Base-by-base conservation (phyloP, 2,888 invertebrate species). In the Lepidochrysops patricia region DNA sequence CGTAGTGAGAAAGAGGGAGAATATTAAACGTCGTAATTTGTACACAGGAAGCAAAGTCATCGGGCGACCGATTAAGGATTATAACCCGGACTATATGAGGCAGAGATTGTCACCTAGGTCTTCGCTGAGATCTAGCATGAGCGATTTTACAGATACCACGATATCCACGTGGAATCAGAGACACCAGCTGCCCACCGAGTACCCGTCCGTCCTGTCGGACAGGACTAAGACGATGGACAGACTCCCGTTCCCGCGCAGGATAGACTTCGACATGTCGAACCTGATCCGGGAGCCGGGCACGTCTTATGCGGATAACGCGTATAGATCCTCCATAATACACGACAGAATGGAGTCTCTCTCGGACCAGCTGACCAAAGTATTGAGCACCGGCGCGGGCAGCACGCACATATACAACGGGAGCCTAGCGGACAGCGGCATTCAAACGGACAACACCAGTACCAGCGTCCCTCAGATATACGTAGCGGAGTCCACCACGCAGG, bases 81-180 rank as follows among this genome's bases (percentile, higher is more conserved):
- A 86, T 80, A 87, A 87, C 61, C 87, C 88, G 58, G 88, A 88
- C 37, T 72, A 69, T 35, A 58, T 87, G 70, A 80, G 77, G 70
- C 79, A 72, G 60, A 75, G 75, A 72, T 65, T 84, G 66, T 88
- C 88, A 65, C 87, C 87, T 70, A 82, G 84, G 63, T 88, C 87
- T 71, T 88, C 86, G 0, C 58, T 84, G 57, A 79, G 88, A 76
- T 89, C 89, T 69, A 89, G 88, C 65, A 70, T 85, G 76, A 87
- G 87, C 74, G 89, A 89, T 73, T 89, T 90, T 67, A 90, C 90
- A 58, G 90, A 90, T 68, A 90, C 89, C 1, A 88, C 89, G 0
- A 87, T 88, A 64, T 89, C 89, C 0, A 89, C 87, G 0, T 89
- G 88, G 88, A 88, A 88, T 62, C 85, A 86, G 63, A 80, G 82